Conservation (phyloP, 2,113 vertebrate genomes). For the Paradoxurus hermaphroditus region DNA sequence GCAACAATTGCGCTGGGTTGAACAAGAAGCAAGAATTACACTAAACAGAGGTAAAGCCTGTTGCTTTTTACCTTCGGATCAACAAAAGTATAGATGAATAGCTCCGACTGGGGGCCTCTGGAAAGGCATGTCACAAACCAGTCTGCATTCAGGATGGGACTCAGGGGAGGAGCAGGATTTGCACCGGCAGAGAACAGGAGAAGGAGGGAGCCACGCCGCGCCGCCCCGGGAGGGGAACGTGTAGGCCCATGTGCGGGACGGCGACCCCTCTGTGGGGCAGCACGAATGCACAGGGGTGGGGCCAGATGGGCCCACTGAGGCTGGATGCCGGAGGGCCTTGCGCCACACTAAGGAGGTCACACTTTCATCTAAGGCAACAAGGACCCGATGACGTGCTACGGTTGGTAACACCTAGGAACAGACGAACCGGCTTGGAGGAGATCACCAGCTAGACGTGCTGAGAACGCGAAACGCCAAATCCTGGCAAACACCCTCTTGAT, state of each 20-base stretch:
- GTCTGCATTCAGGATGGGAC: fast-evolving
- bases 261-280: background rate
- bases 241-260: background rate
- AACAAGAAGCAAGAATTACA: background rate
- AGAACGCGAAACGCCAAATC: background rate
- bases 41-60: background rate
- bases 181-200: background rate
- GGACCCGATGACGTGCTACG: background rate
- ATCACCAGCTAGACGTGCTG: background rate
- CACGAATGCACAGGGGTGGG: background rate
- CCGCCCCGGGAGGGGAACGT: background rate
- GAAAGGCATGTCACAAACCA: background rate
- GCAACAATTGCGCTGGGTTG: background rate
- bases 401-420: background rate
- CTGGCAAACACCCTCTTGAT: background rate
- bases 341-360: background rate
- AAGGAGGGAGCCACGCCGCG: no score
- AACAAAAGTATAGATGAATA: background rate
- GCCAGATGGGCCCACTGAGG: fast-evolving
- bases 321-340: background rate
- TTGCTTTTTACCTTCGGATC: background rate
- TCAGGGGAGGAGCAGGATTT: background rate
- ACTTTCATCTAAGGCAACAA: background rate
- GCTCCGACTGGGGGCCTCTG: background rate
- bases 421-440: background rate